Evolutionary conservation across 2,113 vertebrate genomes (phyloP), one percentile per base, ranked within the genome.

Genomic region (Lipophrys pholis): DNA sequence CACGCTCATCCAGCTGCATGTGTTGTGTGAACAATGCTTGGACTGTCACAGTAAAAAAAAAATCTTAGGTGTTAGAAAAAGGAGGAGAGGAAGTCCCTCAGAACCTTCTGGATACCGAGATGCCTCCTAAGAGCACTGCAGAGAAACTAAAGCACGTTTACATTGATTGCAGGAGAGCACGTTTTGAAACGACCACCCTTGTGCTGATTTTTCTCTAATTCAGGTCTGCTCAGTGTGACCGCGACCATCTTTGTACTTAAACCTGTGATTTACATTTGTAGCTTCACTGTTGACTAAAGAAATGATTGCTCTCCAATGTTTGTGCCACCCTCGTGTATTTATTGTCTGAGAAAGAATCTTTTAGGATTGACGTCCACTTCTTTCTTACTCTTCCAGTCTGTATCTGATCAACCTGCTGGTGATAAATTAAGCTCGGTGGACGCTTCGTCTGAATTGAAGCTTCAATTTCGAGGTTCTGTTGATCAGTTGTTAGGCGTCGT

Each of bases 281-380:
- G 80, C 84, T 81, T 86, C 61, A 76, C 63, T 75, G 68, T 82
- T 72, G 36, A 84, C 70, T 90, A 82, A 84, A 84, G 73, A 82
- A 65, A 66, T 68, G 59, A 82, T 63, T 82, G 21, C 67, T 60
- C 67, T 74, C 21, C 39, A 35, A 76, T 60, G 60, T 30, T 5
- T 50, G 65, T 73, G 52, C 55, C 65, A 35, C 15, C 9, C 10
- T 69, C n/a, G n/a, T n/a, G n/a, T n/a, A n/a, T 21, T 17, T 59
- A 54, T 57, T 50, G 43, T 11, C 15, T 17, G 12, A 6, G 15
- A 41, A 10, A 5, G n/a, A n/a, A n/a, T n/a, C n/a, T n/a, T n/a
- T n/a, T n/a, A n/a, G n/a, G n/a, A n/a, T n/a, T n/a, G n/a, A n/a
- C n/a, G n/a, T n/a, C n/a, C n/a, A n/a, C n/a, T n/a, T n/a, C n/a